Conservation (phyloP, 2,113 vertebrate species). For the Corythornis vintsioides region DNA sequence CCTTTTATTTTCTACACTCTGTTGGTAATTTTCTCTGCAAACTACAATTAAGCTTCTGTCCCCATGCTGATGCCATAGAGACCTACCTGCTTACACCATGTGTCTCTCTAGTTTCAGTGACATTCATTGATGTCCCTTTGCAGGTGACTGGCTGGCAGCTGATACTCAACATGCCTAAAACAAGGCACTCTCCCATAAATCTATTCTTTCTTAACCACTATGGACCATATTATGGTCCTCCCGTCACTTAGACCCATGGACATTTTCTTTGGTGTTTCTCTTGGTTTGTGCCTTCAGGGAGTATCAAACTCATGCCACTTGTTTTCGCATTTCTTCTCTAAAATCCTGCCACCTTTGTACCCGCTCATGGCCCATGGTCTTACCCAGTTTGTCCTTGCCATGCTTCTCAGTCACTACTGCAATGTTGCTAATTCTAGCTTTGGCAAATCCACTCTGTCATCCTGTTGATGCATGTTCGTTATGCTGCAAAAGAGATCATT, state of each 20-base stretch:
- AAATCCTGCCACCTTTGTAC: neutral
- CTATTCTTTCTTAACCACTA: neutral
- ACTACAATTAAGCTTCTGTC: neutral
- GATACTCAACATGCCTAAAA: neutral
- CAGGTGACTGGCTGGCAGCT: neutral
- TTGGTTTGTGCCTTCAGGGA: neutral
- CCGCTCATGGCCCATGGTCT: fast-evolving
- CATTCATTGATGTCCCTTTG: neutral
- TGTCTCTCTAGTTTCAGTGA: fast-evolving
- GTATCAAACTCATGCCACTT: fast-evolving
- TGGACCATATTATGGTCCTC: neutral
- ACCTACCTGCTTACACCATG: neutral
- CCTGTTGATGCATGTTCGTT: fast-evolving
- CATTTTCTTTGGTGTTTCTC: neutral
- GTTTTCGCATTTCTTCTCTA: neutral
- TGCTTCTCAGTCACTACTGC: neutral
- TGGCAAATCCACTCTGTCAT: neutral
- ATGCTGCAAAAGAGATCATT: neutral
- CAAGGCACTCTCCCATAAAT: neutral
- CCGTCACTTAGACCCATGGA: fast-evolving
- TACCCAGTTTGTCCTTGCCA: neutral
- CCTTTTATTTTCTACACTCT: neutral
- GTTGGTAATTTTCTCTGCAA: neutral
- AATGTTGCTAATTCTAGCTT: neutral
- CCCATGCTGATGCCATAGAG: neutral